Conservation (phyloP, 2,888 invertebrate genomes). For the Baronia brevicornis region DNA sequence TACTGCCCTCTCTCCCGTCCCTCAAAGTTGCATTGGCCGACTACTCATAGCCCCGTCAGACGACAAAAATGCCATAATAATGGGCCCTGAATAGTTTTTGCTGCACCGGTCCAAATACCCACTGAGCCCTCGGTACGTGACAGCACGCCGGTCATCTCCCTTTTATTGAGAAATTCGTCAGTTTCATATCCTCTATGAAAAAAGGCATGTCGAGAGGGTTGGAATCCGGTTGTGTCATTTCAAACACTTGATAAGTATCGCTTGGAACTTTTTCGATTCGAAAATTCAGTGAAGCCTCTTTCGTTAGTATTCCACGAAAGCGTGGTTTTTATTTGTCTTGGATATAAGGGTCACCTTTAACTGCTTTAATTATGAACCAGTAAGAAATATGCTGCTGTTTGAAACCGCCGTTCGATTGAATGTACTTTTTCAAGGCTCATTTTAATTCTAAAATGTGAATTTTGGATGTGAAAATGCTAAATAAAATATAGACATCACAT, state of each 20-base stretch:
- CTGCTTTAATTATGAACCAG: constrained; percentile 65
- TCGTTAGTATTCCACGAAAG: constrained; percentile 66
- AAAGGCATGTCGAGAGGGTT: constrained; percentile 51
- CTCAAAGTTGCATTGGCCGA: constrained; percentile 47
- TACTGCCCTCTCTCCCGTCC: constrained; percentile 23
- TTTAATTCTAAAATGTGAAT: constrained; percentile 25
- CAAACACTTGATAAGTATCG: constrained; percentile 76
- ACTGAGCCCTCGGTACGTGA: constrained; percentile 63
- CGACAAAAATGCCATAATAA: constrained; percentile 77
- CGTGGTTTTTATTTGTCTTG: constrained; percentile 51
- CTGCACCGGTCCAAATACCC: constrained; percentile 72
- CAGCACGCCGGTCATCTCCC: constrained; percentile 67
- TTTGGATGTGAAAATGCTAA: constrained; percentile 4
- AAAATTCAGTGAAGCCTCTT: constrained; percentile 63
- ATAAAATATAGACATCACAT: too few relatives aligned
- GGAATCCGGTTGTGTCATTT: constrained; percentile 75
- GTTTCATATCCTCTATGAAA: constrained; percentile 58
- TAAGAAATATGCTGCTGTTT: constrained; percentile 54
- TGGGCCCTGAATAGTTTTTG: constrained; percentile 73
- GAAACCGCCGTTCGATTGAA: constrained; percentile 32
- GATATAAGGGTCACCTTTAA: constrained; percentile 70
- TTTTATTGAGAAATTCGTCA: constrained; percentile 76
- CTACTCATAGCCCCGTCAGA: constrained; percentile 68
- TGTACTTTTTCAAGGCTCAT: constrained; percentile 48
- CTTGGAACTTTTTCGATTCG: constrained; percentile 56